Base-by-base conservation (phyloP, 2,888 invertebrate species). In the Dolomedes plantarius region DNA sequence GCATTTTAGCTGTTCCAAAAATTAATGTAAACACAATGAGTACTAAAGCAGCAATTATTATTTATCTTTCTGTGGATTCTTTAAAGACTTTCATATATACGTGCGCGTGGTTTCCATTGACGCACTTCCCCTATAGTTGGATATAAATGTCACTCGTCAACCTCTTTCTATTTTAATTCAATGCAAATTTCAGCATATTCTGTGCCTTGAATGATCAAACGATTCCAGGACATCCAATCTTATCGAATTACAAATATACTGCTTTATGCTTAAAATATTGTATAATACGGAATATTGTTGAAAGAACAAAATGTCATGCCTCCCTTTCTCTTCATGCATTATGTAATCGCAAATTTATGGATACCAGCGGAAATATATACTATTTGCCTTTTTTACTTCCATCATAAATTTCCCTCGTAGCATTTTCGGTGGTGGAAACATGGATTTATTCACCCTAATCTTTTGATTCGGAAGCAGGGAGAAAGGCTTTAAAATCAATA, bases 291-390 rank as follows among this genome's bases (percentile, higher is more conserved):
- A 46, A 46, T 13, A 46, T 13, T 46, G 46, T 46, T 46, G 46
- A 46, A 46, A 6, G 7, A 46, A 46, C 46, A 46, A 46, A 46
- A 46, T 16, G 46, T 16, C n/a, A n/a, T 11, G 46, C n/a, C 46
- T 46, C 16, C 16, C 46, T 16, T 16, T 46, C 46, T 36, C 36
- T 36, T 46, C 46, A 46, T 46, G 46, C 46, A 46, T 46, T 46
- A 46, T 46, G 46, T 46, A 46, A 46, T 46, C 46, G 16, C 46
- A 46, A 46, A 46, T 46, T 46, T 46, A 46, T 46, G 46, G n/a
- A 46, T 46, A 46, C 1, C 46, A 46, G 16, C 7, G 46, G 46
- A 46, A 46, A 46, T 46, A 46, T 46, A 16, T 46, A 46, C 46
- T 46, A 6, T 13, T 46, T 6, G 46, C 9, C 7, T 46, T 46